These are phyloP conservation scores for Delichon dasypus DNA, from an alignment of 2,797 vertebrate species.

Conservation along the genomic window DNA sequence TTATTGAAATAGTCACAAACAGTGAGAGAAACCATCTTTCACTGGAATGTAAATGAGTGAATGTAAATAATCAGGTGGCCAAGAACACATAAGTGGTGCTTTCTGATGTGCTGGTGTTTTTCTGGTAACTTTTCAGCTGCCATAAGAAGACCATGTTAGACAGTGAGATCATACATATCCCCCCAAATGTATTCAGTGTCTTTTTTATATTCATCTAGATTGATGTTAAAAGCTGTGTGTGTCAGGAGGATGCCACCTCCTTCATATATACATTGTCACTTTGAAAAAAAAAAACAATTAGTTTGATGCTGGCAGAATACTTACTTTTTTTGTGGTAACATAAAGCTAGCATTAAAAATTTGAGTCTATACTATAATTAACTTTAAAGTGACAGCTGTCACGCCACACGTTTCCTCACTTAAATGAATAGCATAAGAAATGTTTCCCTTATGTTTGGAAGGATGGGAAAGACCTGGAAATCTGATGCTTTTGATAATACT, in stretches of 20 bases:
- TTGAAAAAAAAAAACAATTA: constrained; percentile 21
- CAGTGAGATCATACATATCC: not conserved
- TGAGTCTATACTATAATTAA: constrained; percentile 14
- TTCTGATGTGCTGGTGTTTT: not conserved
- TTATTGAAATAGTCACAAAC: not conserved
- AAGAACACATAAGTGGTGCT: not conserved
- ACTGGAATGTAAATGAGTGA: not conserved
- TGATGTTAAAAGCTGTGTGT: constrained; percentile 22
- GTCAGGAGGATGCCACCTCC: constrained; percentile 16
- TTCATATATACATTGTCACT: constrained; percentile 6
- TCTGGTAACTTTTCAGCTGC: not conserved
- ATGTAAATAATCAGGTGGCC: not conserved
- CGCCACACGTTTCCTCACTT: not conserved
- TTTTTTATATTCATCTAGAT: constrained; percentile 8
- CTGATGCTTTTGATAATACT: constrained; percentile 12
- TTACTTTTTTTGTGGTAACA: not conserved
- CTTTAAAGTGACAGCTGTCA: constrained; percentile 49
- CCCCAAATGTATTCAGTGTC: not conserved
- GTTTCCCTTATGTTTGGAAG: not conserved
- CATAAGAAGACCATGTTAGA: not conserved
- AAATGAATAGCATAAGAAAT: not conserved
- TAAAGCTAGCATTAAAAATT: constrained; percentile 28
- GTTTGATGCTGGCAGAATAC: not conserved
- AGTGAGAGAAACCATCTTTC: not conserved
- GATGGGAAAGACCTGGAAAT: not conserved